Evolutionary conservation across 2,888 invertebrate species (phyloP), one percentile per base, ranked within the genome.

Genomic region (Zeuzera pyrina): DNA sequence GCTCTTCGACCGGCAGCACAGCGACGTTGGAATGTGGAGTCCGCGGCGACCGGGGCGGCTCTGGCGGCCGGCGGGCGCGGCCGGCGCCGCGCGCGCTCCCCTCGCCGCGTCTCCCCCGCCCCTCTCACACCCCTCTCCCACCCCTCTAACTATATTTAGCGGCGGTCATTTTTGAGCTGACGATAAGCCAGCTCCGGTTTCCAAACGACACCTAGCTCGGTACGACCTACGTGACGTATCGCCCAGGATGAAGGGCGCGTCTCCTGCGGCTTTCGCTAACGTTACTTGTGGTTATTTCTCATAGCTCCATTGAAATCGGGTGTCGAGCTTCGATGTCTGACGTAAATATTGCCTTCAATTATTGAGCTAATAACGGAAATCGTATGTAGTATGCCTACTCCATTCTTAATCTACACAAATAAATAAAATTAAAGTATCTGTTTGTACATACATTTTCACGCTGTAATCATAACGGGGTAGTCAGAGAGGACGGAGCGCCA

Each of bases 31-130:
- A 87, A 87, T 88, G 87, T 87, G 86, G 86, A 87, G 87, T 87
- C 87, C 87, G 87, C 88, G 85, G 85, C 86, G 86, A 86, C 86
- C 86, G 84, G 78, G 85, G 87, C 87, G 86, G 87, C 87, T 88
- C 88, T 88, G 87, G 52, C 52, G 59, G 60, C 53, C 45, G 53
- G 49, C 52, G 53, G 49, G 44, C 47, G 47, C 47, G 39, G 41
- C 34, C 38, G 34, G 36, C 45, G 47, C 43, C 44, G 49, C 47
- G 42, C 28, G 36, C 32, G 31, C 29, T 39, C 29, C 35, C 26
- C 41, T 28, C 43, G 43, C 48, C 48, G 38, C 46, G 30, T 43
- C 33, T 47, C 48, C 52, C 50, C 43, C 42, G 35, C 42, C 33
- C 19, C 13, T n/a, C 28, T 35, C 32, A 30, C 29, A 38, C 29